Percentiles rank a stretch among this genome's conserved stretches.
phyloP scores from a whole-genome alignment of 1,140 invertebrate species.

The Aphelinus atriplicis region DNA sequence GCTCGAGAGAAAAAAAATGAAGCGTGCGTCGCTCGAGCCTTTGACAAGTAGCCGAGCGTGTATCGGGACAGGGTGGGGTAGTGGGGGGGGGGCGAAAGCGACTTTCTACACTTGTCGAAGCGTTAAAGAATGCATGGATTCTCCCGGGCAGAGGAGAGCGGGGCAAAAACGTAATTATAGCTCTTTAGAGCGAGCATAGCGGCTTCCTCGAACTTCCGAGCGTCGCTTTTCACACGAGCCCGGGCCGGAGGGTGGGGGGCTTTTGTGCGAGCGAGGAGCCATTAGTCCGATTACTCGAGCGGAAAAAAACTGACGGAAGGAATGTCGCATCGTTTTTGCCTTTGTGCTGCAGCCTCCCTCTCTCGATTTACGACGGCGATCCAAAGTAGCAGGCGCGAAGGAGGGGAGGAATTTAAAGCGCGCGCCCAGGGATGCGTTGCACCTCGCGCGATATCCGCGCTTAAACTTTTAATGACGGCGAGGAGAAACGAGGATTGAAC shows the following conservation, averaged over 20 bases:
- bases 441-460: too few species aligned
- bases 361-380: too few species aligned
- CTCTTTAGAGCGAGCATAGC: not conserved
- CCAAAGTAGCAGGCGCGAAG: slow-evolving; percentile 30
- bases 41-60: too few species aligned
- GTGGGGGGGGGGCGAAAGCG: too few species aligned
- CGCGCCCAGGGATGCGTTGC: slow-evolving; percentile 18
- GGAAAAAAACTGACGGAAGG: slow-evolving; percentile 21
- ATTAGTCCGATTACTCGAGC: slow-evolving; percentile 24
- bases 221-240: not conserved
- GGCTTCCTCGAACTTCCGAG: not conserved
- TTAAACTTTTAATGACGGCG: too few species aligned
- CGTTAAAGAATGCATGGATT: too few species aligned
- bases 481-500: too few species aligned
- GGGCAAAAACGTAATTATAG: slow-evolving; percentile 9
- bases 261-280: slow-evolving; percentile 11
- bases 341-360: too few species aligned
- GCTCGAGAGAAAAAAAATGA: too few species aligned
- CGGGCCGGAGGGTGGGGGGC: not conserved
- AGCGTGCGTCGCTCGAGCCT: too few species aligned
- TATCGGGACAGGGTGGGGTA: too few species aligned
- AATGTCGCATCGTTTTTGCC: not conserved
- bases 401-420: slow-evolving; percentile 31
- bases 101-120: too few species aligned
- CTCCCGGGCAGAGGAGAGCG: not conserved